These are phyloP conservation scores for Pangasius djambal DNA, from an alignment of 2,797 vertebrate genomes.

Conservation along the genomic window DNA sequence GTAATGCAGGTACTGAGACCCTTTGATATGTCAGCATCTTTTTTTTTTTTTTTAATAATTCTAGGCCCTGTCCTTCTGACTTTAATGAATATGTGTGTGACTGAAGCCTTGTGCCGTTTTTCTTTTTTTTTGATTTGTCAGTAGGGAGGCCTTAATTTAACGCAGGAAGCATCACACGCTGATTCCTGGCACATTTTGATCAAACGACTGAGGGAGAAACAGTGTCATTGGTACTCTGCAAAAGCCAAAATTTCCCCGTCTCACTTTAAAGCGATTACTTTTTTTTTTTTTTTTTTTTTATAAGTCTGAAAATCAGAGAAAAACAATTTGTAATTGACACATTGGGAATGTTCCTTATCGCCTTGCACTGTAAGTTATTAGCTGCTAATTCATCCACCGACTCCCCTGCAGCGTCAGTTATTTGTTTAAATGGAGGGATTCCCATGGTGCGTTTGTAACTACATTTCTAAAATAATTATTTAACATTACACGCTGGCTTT, in stretches of 20 bases:
- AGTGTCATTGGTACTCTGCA: constrained; percentile 55
- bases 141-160: constrained; percentile 23
- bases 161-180: background rate
- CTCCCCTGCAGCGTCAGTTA: constrained; percentile 96
- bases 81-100: constrained; percentile 78
- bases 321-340: constrained; percentile 81
- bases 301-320: constrained; percentile 75
- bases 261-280: constrained; percentile 51
- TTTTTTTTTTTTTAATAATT: constrained; percentile 36
- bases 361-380: constrained; percentile 95
- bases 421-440: constrained; percentile 99
- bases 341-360: constrained; percentile 78
- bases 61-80: constrained; percentile 69
- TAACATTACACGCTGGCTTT: constrained; percentile 98
- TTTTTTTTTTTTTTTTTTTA: constrained; percentile 56
- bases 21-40: constrained; percentile 83
- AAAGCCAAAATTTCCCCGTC: constrained; percentile 57
- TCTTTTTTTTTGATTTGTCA: constrained; percentile 28
- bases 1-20: constrained; percentile 83
- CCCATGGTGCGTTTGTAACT: constrained; percentile 97
- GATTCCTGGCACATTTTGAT: constrained; percentile 41
- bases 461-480: constrained; percentile 99
- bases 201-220: constrained; percentile 31
- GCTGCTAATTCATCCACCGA: constrained; percentile 97
- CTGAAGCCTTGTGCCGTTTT: constrained; percentile 61